Conservation (phyloP, 2,888 invertebrate genomes). For the Brenthis hecate region DNA sequence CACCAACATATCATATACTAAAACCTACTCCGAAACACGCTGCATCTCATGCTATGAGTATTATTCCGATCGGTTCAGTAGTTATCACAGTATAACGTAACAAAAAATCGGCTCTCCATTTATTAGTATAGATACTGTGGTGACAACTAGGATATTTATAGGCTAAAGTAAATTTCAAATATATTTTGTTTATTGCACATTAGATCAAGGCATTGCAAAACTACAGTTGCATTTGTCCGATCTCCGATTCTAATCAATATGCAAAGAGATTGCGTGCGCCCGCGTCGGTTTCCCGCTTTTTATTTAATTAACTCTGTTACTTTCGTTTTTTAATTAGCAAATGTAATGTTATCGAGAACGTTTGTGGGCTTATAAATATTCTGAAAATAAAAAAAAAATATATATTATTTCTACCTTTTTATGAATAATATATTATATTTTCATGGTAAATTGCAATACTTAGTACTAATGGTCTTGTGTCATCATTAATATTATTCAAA, state of each 20-base stretch:
- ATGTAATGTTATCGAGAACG: conserved; percentile 39
- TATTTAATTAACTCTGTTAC: conserved; percentile 53
- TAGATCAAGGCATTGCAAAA: conserved; percentile 31
- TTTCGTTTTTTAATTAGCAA: conserved; percentile 44
- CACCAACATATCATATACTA: too few species aligned
- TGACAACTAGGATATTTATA: conserved; percentile 1
- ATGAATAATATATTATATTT: conserved; percentile 5
- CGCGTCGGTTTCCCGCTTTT: conserved; percentile 46
- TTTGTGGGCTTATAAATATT: conserved; percentile 26
- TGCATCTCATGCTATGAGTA: too few species aligned
- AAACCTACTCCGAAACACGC: too few species aligned
- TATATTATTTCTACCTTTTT: conserved; percentile 1
- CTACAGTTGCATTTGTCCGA: conserved; percentile 44
- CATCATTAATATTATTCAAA: too few species aligned
- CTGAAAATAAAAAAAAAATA: conserved; percentile 6
- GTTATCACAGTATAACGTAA: too few species aligned
- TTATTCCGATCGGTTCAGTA: too few species aligned
- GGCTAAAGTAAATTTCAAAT: neutral
- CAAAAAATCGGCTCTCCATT: too few species aligned
- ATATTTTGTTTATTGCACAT: conserved; percentile 3
- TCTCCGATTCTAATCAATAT: conserved; percentile 66
- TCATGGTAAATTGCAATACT: neutral
- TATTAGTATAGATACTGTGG: too few species aligned
- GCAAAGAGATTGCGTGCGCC: conserved; percentile 58
- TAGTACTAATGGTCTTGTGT: too few species aligned